Conservation (phyloP, 2,113 vertebrate species). For the Pelvicachromis taeniatus region DNA sequence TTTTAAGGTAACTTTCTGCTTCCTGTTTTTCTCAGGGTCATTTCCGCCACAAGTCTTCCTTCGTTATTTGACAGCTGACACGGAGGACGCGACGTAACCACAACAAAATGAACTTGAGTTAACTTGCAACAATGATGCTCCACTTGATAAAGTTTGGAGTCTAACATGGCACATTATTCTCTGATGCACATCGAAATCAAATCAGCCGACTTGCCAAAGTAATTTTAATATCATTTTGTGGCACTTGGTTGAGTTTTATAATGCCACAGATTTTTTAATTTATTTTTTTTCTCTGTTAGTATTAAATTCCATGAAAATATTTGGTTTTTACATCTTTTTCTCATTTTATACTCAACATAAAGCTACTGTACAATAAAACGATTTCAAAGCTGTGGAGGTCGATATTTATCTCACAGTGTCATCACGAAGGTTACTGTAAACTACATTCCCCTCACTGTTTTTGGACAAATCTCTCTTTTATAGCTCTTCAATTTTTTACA, state of each 20-base stretch:
- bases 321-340: background rate
- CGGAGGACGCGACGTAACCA: background rate
- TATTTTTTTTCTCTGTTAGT: background rate
- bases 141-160: conserved; percentile 23
- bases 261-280: background rate
- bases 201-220: conserved; percentile 72
- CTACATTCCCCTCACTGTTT: conserved; percentile 31
- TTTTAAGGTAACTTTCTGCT: background rate
- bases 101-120: background rate
- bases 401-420: conserved; percentile 17
- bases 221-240: conserved; percentile 45
- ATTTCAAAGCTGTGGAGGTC: conserved; percentile 46
- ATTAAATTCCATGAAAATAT: background rate
- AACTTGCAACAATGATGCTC: conserved; percentile 34
- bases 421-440: conserved; percentile 35
- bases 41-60: conserved; percentile 97
- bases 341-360: background rate
- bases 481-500: conserved; percentile 57
- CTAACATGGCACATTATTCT: conserved; percentile 65
- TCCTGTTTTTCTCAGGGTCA: conserved; percentile 80
- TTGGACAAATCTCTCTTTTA: conserved; percentile 55
- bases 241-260: conserved; percentile 38
- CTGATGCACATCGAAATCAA: conserved; percentile 65
- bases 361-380: conserved; percentile 1
- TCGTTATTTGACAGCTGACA: conserved; percentile 82